Percentiles rank a stretch among this genome's conserved stretches.
Evolutionary conservation across 2,888 invertebrate genomes (phyloP).

Genomic region (Teleogryllus oceanicus): DNA sequence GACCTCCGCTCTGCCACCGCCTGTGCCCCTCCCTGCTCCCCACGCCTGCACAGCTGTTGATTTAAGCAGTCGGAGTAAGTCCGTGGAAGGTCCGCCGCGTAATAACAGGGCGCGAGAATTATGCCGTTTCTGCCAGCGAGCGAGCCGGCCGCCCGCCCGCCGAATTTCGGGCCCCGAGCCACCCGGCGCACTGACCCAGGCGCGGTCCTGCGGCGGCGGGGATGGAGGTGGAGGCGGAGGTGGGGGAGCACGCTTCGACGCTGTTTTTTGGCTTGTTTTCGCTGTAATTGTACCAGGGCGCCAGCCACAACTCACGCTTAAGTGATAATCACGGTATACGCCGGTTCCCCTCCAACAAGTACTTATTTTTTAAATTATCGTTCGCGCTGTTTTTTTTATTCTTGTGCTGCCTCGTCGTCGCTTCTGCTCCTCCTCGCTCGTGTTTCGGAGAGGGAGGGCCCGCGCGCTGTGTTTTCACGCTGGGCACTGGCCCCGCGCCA

Average conservation of each 20-base stretch:
- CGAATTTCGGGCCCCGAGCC: too few relatives aligned
- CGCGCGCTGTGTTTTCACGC: too few relatives aligned
- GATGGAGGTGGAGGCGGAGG: neutral
- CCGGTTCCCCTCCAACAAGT: constrained; percentile 1
- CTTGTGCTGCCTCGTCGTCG: too few relatives aligned
- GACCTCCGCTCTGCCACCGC: too few relatives aligned
- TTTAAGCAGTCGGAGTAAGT: constrained; percentile 9
- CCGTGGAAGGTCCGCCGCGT: neutral
- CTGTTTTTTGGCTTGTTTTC: constrained; percentile 1
- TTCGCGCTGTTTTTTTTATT: neutral
- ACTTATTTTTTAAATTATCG: constrained; percentile 18
- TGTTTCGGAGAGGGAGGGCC: neutral
- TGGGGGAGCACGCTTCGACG: neutral
- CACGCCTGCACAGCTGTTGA: neutral
- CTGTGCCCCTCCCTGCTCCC: neutral
- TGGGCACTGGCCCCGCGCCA: too few relatives aligned
- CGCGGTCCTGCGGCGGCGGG: neutral
- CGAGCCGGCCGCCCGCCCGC: neutral
- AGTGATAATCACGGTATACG: constrained; percentile 7
- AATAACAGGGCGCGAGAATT: neutral
- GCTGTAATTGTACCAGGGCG: constrained; percentile 10
- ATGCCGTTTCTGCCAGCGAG: neutral
- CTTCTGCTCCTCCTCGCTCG: neutral
- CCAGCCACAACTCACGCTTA: constrained; percentile 9
- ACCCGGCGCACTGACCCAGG: too few relatives aligned